Percentiles rank a stretch among this genome's conserved stretches.
Evolutionary conservation across 1,140 invertebrate species (phyloP).

Genomic region (Aphaenogaster floridana): DNA sequence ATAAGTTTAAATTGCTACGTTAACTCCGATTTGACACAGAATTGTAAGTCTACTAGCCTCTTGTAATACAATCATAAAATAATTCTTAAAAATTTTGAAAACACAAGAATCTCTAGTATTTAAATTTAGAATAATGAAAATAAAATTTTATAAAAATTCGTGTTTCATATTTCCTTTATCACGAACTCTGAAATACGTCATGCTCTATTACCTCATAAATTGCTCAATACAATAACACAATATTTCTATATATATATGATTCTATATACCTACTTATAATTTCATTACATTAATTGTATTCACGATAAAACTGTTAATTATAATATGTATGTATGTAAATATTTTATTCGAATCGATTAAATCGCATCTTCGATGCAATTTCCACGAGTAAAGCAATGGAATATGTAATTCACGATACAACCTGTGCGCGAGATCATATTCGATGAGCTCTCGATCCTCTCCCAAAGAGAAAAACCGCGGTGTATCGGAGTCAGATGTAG

Average conservation of each 20-base stretch:
- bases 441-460: constrained; percentile 89
- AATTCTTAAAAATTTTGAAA: not conserved
- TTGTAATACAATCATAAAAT: not conserved
- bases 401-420: constrained; percentile 79
- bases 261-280: not conserved
- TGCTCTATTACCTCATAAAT: not conserved
- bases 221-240: not conserved
- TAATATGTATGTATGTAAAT: not conserved
- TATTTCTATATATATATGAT: not conserved
- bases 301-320: not conserved
- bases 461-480: constrained; percentile 88
- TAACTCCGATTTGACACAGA: not conserved
- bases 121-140: not conserved
- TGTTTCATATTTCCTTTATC: not conserved
- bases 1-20: not conserved
- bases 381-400: not conserved
- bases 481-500: constrained; percentile 72
- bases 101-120: not conserved
- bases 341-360: not conserved
- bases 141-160: not conserved
- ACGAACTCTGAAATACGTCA: not conserved
- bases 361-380: not conserved
- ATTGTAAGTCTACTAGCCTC: too few species aligned
- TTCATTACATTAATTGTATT: not conserved
- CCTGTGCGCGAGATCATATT: constrained; percentile 90